phyloP scores from a whole-genome alignment of 2,113 vertebrate species.

The Podarcis muralis region DNA sequence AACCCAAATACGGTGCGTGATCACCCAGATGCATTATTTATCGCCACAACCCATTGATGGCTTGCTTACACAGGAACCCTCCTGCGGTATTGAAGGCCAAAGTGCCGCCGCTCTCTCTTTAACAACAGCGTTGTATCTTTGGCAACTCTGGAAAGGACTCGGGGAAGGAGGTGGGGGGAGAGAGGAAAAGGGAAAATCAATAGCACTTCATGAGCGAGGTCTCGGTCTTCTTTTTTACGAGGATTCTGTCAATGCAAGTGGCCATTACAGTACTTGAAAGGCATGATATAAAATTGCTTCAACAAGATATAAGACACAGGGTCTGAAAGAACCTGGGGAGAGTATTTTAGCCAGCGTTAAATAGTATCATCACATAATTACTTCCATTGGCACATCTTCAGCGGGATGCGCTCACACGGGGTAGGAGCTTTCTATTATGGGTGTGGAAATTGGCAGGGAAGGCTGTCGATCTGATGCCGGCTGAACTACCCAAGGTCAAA shows the following conservation, averaged over 20 bases:
- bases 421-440: conserved; percentile 62
- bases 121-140: conserved; percentile 82
- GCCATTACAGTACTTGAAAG: conserved; percentile 88
- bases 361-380: conserved; percentile 85
- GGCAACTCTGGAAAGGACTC: conserved; percentile 80
- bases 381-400: conserved; percentile 83
- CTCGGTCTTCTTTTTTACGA: conserved; percentile 82
- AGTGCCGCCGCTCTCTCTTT: conserved; percentile 75
- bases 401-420: conserved; percentile 66
- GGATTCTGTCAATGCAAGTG: conserved; percentile 85
- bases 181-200: conserved; percentile 77
- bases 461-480: conserved; percentile 60
- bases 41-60: conserved; percentile 68
- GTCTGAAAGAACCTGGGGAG: conserved; percentile 84
- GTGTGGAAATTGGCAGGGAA: conserved; percentile 57
- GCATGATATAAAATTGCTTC: conserved; percentile 85
- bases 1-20: conserved; percentile 75
- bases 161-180: not conserved
- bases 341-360: conserved; percentile 87
- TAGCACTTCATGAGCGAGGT: conserved; percentile 84
- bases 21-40: conserved; percentile 82
- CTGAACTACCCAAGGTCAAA: conserved; percentile 76
- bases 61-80: conserved; percentile 80
- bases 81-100: conserved; percentile 83
- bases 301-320: conserved; percentile 84